Percentiles rank a stretch among this genome's conserved stretches.
These are phyloP conservation scores for Calliopsis andreniformis DNA, from an alignment of 1,140 invertebrate species.

Conservation along the genomic window DNA sequence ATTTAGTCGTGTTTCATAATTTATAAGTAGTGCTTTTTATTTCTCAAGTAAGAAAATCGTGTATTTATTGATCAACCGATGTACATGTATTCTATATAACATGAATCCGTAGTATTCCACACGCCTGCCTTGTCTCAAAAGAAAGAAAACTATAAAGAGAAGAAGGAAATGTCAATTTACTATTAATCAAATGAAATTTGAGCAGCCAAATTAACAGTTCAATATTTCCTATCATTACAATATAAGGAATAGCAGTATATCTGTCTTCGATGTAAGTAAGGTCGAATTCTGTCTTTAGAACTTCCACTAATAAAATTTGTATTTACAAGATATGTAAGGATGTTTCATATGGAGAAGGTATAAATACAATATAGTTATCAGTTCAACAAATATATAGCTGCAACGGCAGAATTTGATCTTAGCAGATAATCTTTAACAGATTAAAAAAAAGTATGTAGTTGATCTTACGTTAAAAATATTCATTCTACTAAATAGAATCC, in stretches of 20 bases:
- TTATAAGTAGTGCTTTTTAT: constrained; percentile 34
- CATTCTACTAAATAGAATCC: constrained; percentile 47
- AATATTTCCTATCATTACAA: constrained; percentile 55
- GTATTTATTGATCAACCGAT: constrained; percentile 52
- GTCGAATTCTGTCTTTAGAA: constrained; percentile 48
- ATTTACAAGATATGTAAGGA: constrained; percentile 34
- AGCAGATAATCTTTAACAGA: constrained; percentile 40
- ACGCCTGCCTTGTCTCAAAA: constrained; percentile 59
- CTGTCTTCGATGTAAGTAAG: constrained; percentile 47
- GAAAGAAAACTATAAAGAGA: constrained; percentile 36
- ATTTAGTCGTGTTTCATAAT: constrained; percentile 38
- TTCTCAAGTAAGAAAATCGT: constrained; percentile 45
- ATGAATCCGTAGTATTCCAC: constrained; percentile 51
- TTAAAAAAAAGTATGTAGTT: constrained; percentile 49
- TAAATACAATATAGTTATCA: constrained; percentile 32
- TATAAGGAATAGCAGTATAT: constrained; percentile 40
- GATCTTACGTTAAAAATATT: constrained; percentile 53
- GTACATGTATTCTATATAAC: constrained; percentile 26
- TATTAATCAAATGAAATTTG: constrained; percentile 69
- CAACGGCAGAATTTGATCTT: constrained; percentile 61
- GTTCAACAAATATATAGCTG: constrained; percentile 28
- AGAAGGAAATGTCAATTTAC: constrained; percentile 67
- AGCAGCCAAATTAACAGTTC: constrained; percentile 65
- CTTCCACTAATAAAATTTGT: constrained; percentile 43
- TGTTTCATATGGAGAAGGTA: constrained; percentile 18